Evolutionary conservation across 2,888 invertebrate species (phyloP), one percentile per base, ranked within the genome.

Genomic region (Drosophila pseudotakahashii): DNA sequence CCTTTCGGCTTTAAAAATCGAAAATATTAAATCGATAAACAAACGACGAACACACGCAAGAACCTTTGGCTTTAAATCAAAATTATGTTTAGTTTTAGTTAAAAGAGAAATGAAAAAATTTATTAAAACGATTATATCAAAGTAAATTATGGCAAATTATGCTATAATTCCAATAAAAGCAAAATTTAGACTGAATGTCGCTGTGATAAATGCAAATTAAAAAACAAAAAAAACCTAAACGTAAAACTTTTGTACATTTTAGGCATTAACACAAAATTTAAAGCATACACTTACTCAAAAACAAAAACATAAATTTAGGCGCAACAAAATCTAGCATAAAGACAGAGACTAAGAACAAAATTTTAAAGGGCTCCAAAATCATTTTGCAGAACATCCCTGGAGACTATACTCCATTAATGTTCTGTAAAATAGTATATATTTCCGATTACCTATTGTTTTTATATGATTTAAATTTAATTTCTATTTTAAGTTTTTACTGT

Each of bases 111-210:
- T 32, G n/a, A 39, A 45, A 32, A 75, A 69, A 73, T 72, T 63
- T 63, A 78, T 71, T 71, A 75, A 68, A 74, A 78, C 64, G 79
- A 75, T 78, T 78, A 84, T 78, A 82, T 84, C 78, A 76, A 69
- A 72, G 50, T 39, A 71, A 64, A 86, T 89, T 89, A 84, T 81
- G 74, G 88, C 88, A 88, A 82, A 82, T 79, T 87, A 88, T 88
- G 86, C 89, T 85, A 88, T 90, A 87, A 89, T 90, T 91, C 90
- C 90, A 90, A 90, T 90, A 86, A 91, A 90, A 90, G 91, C 90
- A 89, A 89, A 89, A 87, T 80, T 90, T 90, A 90, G 91, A 90
- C 90, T 90, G 90, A 90, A 90, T 90, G 91, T 90, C 91, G 85
- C 90, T 90, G 90, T 90, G 90, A 90, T 90, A 90, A 82, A 90